Evolutionary conservation across 2,113 vertebrate genomes (phyloP).

Genomic region (Dicentrarchus labrax): DNA sequence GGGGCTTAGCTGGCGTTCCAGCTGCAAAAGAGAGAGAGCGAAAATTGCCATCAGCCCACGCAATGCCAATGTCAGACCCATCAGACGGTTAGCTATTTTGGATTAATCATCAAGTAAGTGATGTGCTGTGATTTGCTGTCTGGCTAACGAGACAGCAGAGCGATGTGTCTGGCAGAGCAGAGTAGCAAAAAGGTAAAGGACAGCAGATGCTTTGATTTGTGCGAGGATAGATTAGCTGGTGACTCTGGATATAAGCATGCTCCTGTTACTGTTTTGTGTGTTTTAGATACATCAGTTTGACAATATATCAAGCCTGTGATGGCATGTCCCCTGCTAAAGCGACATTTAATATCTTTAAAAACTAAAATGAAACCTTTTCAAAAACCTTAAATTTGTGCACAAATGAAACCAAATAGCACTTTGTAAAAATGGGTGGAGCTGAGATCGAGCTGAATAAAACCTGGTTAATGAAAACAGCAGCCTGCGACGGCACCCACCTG

Average conservation of each 20-base stretch:
- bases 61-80: slow-evolving; percentile 43
- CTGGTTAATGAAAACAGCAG: too few relatives aligned
- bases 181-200: slow-evolving; percentile 13
- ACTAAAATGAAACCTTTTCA: background rate
- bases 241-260: slow-evolving; percentile 6
- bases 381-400: background rate
- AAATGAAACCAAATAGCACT: background rate
- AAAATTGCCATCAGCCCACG: slow-evolving; percentile 45
- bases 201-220: slow-evolving; percentile 17
- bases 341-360: background rate
- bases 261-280: background rate
- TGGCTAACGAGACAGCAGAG: slow-evolving; percentile 16
- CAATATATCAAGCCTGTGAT: background rate
- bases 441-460: too few relatives aligned
- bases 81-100: slow-evolving; percentile 44
- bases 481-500: too few relatives aligned
- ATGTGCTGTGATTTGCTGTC: slow-evolving; percentile 31
- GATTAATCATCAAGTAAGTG: slow-evolving; percentile 52
- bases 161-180: background rate
- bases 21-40: slow-evolving; percentile 4
- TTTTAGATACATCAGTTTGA: background rate
- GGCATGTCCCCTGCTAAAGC: background rate
- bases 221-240: background rate
- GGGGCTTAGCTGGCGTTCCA: slow-evolving; percentile 41
- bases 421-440: background rate